Evolutionary conservation across 1,140 invertebrate genomes (phyloP).

Genomic region (Brachystomella parvula): DNA sequence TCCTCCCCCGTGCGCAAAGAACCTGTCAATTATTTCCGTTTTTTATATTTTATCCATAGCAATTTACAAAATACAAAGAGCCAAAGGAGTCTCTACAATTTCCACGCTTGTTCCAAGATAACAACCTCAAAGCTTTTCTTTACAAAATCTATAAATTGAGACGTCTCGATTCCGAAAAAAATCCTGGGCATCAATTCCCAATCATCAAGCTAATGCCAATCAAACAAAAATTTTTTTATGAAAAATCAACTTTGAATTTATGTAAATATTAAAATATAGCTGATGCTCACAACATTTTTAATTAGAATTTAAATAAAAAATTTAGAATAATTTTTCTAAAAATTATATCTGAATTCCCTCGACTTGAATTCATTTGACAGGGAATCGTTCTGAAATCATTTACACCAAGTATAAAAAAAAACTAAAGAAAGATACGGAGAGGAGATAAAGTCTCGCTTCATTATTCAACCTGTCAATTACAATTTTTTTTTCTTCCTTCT

Average conservation of each 20-base stretch:
- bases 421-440: constrained; percentile 1
- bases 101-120: not conserved
- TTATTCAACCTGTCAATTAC: constrained; percentile 19
- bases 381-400: too few relatives aligned
- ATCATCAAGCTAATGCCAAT: too few relatives aligned
- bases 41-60: too few relatives aligned
- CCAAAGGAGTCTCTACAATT: not conserved
- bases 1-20: not conserved
- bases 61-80: not conserved
- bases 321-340: too few relatives aligned
- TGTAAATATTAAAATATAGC: too few relatives aligned
- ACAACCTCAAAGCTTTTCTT: not conserved
- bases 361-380: too few relatives aligned
- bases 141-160: not conserved
- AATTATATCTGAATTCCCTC: too few relatives aligned
- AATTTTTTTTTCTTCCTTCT: not conserved
- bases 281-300: too few relatives aligned
- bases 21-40: constrained; percentile 5
- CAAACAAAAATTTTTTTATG: too few relatives aligned
- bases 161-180: not conserved
- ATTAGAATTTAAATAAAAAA: too few relatives aligned
- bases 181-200: too few relatives aligned
- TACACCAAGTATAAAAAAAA: not conserved
- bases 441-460: constrained; percentile 12
- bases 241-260: too few relatives aligned